Percentiles rank a stretch among this genome's conserved stretches.
These are phyloP conservation scores for Grammomys dolichurus DNA, from an alignment of 2,113 vertebrate genomes.

Conservation along the genomic window DNA sequence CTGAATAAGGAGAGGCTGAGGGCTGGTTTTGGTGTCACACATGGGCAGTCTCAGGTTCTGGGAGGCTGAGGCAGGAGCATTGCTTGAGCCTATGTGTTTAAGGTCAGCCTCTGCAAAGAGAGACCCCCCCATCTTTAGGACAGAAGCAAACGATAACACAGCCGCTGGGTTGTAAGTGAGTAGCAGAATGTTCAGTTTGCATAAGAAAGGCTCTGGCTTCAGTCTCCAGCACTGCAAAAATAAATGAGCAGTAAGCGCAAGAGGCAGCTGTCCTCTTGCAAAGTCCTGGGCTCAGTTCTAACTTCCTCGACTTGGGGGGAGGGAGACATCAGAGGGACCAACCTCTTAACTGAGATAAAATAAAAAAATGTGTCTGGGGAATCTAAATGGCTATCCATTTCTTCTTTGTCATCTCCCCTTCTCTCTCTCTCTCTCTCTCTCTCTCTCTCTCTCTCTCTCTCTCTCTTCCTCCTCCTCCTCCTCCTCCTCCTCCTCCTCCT, in stretches of 20 bases:
- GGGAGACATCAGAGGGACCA: neutral
- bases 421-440: neutral
- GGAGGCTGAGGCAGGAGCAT: neutral
- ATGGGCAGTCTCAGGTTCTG: neutral
- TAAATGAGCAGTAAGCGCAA: too few species aligned
- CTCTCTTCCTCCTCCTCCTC: rapidly evolving
- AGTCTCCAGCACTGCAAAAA: neutral
- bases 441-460: rapidly evolving
- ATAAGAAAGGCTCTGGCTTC: neutral
- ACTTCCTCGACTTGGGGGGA: neutral
- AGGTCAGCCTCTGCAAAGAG: neutral
- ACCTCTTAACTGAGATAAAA: neutral
- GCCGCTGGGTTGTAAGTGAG: neutral
- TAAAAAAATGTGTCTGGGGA: neutral
- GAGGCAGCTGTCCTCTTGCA: neutral
- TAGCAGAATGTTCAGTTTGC: neutral
- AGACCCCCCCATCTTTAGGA: neutral
- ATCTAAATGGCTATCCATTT: neutral
- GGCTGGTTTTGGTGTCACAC: neutral
- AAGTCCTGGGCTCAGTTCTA: neutral
- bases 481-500: too few species aligned
- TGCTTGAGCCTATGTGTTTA: neutral
- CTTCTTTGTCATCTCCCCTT: neutral
- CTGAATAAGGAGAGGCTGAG: too few species aligned
- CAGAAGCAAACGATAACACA: neutral